Evolutionary conservation across 2,888 invertebrate species (phyloP), one percentile per base, ranked within the genome.

Genomic region (Dicycla oo): DNA sequence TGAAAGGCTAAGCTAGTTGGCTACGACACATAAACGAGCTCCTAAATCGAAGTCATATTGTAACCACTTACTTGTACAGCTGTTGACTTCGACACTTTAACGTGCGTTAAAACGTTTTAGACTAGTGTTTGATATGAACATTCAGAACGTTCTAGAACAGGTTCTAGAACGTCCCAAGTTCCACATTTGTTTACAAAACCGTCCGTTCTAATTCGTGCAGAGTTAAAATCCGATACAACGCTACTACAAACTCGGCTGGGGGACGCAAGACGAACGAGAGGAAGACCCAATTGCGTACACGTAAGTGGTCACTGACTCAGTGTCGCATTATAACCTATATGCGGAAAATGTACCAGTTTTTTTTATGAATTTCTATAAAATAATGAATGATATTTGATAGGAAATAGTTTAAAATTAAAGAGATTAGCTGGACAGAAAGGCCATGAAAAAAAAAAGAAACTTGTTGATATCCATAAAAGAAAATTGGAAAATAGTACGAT

Each of bases 221-320:
- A 82, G 82, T 85, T 87, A 87, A 80, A 86, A 83, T 77, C 75
- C 80, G 81, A 85, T 88, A 83, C 77, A 79, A 69, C 76, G 83
- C 86, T 82, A 86, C 82, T 87, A 88, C 81, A 84, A 80, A 77
- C 80, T 69, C 71, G 81, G 77, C 80, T 86, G 87, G 91, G 91
- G 93, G 93, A 90, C 90, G 84, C 92, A 91, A 93, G 92, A 91
- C 88, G 87, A 74, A 71, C 82, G 86, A 87, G 91, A 95, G 95
- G 95, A 95, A 94, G 93, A 88, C 82, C 89, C 95, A 95, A 95
- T 95, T 95, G 94, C 86, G 85, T 77, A 78, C 82, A 81, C 85
- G 83, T 77, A 93, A 93, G 90, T 94, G 94, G 93, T 93, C 94
- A 94, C 92, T 93, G 94, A 94, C 94, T 94, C 93, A 94, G 89